Conservation (phyloP, 2,113 vertebrate genomes). For the Lichenostomus cassidix region DNA sequence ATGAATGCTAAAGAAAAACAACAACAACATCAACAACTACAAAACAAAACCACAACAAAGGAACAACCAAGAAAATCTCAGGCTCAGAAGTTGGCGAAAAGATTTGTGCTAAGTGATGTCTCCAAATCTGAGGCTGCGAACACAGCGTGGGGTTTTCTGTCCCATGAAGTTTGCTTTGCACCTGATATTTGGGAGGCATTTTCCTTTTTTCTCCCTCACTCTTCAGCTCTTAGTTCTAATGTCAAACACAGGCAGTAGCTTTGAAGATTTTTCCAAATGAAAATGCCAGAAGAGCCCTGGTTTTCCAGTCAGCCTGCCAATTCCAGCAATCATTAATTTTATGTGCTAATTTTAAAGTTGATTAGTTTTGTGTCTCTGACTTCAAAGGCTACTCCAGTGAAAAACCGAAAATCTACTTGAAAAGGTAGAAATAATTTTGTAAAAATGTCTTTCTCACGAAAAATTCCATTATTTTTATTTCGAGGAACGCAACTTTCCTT, state of each 20-base stretch:
- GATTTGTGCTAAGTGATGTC: background rate
- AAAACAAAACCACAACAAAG: background rate
- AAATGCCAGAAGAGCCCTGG: constrained; percentile 56
- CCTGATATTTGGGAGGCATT: constrained; percentile 61
- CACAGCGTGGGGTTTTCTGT: background rate
- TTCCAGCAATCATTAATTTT: constrained; percentile 72
- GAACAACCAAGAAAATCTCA: background rate
- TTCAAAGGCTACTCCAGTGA: constrained; percentile 28
- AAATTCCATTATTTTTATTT: background rate
- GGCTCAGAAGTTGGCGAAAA: background rate
- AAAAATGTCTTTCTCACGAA: background rate
- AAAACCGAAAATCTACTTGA: background rate
- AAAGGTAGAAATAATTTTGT: constrained; percentile 14
- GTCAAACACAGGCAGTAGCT: constrained; percentile 60
- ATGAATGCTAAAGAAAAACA: background rate
- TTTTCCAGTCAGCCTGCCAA: constrained; percentile 73
- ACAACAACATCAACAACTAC: background rate
- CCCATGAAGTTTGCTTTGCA: constrained; percentile 38
- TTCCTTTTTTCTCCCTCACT: constrained; percentile 27
- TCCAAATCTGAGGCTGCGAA: background rate
- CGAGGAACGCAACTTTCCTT: background rate
- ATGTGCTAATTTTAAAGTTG: constrained; percentile 72
- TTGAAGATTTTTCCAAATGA: constrained; percentile 71
- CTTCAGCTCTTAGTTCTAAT: constrained; percentile 32
- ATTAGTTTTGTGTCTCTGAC: constrained; percentile 47